phyloP scores from a whole-genome alignment of 1,140 invertebrate species.

The Aphelenchoides besseyi region DNA sequence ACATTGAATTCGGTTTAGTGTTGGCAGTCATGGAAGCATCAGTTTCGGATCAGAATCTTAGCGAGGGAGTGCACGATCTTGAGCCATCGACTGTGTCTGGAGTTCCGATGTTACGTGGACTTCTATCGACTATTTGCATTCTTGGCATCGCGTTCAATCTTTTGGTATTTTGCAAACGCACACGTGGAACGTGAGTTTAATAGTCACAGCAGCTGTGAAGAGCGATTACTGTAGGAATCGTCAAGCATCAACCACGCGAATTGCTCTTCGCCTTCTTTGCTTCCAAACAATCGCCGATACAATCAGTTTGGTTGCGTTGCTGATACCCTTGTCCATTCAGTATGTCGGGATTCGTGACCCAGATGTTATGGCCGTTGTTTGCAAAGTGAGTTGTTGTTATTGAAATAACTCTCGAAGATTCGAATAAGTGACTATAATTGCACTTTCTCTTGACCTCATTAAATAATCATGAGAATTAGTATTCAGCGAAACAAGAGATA shows the following conservation, averaged over 20 bases:
- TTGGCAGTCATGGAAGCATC: no score
- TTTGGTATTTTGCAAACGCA: conserved; percentile 34
- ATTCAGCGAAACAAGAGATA: neutral
- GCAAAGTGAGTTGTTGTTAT: conserved; percentile 39
- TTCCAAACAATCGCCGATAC: conserved; percentile 46
- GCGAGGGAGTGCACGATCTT: no score
- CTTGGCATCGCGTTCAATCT: conserved; percentile 42
- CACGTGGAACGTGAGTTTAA: conserved; percentile 17
- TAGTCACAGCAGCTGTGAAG: neutral
- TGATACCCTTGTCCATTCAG: conserved; percentile 31
- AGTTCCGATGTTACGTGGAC: conserved; percentile 19
- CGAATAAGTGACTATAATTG: no score
- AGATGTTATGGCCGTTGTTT: conserved; percentile 28
- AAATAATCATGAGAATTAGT: neutral
- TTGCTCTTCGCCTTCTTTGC: conserved; percentile 35
- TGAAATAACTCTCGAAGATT: no score
- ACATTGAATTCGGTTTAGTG: no score
- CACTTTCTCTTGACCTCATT: no score
- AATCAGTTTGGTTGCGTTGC: conserved; percentile 25
- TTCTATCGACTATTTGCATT: conserved; percentile 35
- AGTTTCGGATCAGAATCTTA: no score
- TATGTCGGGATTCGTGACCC: conserved; percentile 33
- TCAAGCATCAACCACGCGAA: conserved; percentile 31
- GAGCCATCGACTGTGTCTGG: neutral
- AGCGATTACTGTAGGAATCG: conserved; percentile 25